phyloP scores from a whole-genome alignment of 1,140 invertebrate genomes.

The Magallana ariakensis region DNA sequence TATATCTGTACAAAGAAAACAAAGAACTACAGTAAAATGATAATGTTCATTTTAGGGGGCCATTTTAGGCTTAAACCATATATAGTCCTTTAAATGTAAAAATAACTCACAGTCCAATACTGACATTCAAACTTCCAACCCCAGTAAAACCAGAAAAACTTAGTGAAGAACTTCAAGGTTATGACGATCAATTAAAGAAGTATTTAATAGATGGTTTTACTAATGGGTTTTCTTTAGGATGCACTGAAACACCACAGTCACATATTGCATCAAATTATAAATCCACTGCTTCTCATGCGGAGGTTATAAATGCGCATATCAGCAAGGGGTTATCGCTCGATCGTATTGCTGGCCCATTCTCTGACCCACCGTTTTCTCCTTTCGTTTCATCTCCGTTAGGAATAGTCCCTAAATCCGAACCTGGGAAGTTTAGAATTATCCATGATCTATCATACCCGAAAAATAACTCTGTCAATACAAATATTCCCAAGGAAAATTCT shows the following conservation, averaged over 20 bases:
- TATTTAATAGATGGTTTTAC: constrained; percentile 51
- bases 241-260: neutral
- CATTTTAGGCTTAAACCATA: no score
- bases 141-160: no score
- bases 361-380: neutral
- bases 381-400: constrained; percentile 37
- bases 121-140: no score
- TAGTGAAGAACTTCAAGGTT: no score
- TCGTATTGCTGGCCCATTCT: constrained; percentile 39
- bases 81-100: constrained; percentile 18
- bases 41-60: no score
- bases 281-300: neutral
- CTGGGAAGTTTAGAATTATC: constrained; percentile 50
- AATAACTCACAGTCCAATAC: neutral
- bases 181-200: no score
- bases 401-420: constrained; percentile 19
- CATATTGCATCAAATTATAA: constrained; percentile 3
- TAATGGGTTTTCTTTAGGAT: constrained; percentile 45
- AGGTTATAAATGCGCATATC: neutral
- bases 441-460: constrained; percentile 55
- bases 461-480: constrained; percentile 41
- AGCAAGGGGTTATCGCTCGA: neutral
- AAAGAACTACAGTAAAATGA: no score
- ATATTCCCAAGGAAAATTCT: constrained; percentile 47
- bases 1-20: no score